Base-by-base conservation (phyloP, 2,113 vertebrate genomes). In the Dendropsophus ebraccatus region DNA sequence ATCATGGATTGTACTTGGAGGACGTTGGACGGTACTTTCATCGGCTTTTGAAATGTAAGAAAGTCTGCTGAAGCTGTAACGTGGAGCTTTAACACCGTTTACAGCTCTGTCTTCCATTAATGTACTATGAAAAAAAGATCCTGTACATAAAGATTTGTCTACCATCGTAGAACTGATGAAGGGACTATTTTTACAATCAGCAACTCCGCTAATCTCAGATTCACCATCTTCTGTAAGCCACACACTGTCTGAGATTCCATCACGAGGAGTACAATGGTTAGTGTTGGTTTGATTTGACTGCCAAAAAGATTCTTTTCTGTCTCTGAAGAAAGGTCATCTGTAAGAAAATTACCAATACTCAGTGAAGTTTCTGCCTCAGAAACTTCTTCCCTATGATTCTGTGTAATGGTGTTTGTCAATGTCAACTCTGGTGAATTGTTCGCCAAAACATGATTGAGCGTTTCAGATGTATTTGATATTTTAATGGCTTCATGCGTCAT, bases 61-160 rank as follows among this genome's bases (percentile, higher is more conserved):
- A 45, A 94, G 87, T 5, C 79, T 45, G 67, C 91, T 94, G 89
- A 93, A 92, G 88, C 91, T 93, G 86, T 94, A 94, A 49, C 89
- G 79, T 0, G 94, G 89, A 7, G 87, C 86, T 70, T 76, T 74
- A 0, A 0, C 0, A 10, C 23, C 28, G 28, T 80, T 79, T 25
- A 9, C 47, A 28, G 21, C 62, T 23, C 16, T 37, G 17, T 81
- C 52, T 73, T 81, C 77, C 11, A 47, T 28, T 14, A 52, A 2
- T 58, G 84, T 86, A 37, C 77, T 86, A 21, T 86, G 84, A n/a
- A 73, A n/a, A 12, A 60, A 58, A 45, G 76, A 80, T 11, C 3
- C 50, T 73, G 30, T 86, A 11, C 1, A 19, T 45, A 32, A 37
- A 1, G n/a, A 60, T 9, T 49, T 69, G 1, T 21, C 25, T 56